A percentile compares a stretch with the other conserved stretches of the same genome.
phyloP scores from a whole-genome alignment of 2,113 vertebrate genomes.

The Ciconia boyciana region DNA sequence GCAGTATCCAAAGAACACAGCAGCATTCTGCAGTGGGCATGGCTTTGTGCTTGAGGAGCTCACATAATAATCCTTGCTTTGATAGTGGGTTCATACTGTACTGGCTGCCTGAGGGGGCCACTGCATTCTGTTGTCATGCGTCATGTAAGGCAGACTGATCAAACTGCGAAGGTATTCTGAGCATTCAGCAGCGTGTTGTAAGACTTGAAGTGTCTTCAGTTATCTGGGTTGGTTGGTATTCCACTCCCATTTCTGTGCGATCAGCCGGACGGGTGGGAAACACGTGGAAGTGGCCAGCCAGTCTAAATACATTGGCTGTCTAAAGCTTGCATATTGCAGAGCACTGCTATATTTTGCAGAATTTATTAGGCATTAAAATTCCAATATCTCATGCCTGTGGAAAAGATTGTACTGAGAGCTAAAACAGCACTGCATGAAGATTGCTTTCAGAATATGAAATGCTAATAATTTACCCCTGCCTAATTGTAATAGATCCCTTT shows the following conservation, averaged over 20 bases:
- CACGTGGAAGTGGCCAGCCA: not conserved
- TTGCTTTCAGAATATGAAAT: not conserved
- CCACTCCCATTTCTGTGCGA: not conserved
- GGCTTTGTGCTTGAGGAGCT: not conserved
- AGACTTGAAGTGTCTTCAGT: not conserved
- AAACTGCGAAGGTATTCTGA: not conserved
- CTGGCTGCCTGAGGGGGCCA: not conserved
- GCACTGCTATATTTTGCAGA: not conserved
- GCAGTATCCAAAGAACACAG: not conserved
- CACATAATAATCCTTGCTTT: not conserved
- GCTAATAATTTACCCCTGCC: not conserved
- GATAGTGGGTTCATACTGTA: not conserved
- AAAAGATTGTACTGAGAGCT: not conserved
- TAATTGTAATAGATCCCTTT: not conserved
- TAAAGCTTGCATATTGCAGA: not conserved
- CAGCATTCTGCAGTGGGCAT: not conserved
- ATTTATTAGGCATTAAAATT: constrained; percentile 13
- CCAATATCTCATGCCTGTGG: not conserved
- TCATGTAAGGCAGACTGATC: not conserved
- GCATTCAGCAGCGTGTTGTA: not conserved
- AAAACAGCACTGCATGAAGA: not conserved
- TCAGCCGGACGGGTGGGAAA: not conserved
- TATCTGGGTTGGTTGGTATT: not conserved
- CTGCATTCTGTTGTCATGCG: not conserved
- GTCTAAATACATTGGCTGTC: not conserved